Conservation (phyloP, 2,113 vertebrate genomes). For the Pluvialis apricaria region DNA sequence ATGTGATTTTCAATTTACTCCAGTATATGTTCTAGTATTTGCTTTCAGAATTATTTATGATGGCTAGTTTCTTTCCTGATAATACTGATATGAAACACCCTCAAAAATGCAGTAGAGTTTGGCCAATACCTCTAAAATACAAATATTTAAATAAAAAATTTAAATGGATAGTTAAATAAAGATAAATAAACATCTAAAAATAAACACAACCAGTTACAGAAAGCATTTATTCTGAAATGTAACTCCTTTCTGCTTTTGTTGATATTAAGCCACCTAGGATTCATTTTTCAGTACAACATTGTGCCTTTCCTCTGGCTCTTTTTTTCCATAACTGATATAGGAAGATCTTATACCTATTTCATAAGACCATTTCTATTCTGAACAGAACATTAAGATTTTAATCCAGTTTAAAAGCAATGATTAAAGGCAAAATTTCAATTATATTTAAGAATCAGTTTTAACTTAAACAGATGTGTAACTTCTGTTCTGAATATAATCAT, state of each 20-base stretch:
- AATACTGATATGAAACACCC: not conserved
- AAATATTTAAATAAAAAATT: not conserved
- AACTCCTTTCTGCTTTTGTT: not conserved
- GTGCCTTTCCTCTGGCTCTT: not conserved
- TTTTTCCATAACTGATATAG: not conserved
- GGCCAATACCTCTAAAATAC: not conserved
- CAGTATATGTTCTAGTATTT: not conserved
- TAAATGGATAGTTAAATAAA: not conserved
- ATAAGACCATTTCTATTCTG: not conserved
- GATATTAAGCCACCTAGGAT: not conserved
- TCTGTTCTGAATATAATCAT: not conserved
- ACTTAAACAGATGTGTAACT: not conserved
- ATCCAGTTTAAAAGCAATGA: not conserved
- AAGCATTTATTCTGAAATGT: not conserved
- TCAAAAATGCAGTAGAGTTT: not conserved
- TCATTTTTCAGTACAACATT: not conserved
- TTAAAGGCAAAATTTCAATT: not conserved
- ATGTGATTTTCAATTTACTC: not conserved
- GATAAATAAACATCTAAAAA: not conserved
- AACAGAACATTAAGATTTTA: not conserved
- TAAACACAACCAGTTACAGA: not conserved
- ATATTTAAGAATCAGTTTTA: not conserved
- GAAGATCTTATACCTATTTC: not conserved
- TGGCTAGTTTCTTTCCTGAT: not conserved
- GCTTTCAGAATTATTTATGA: not conserved